Base-by-base conservation (phyloP, 1,140 invertebrate genomes). In the Drosophila saltans region DNA sequence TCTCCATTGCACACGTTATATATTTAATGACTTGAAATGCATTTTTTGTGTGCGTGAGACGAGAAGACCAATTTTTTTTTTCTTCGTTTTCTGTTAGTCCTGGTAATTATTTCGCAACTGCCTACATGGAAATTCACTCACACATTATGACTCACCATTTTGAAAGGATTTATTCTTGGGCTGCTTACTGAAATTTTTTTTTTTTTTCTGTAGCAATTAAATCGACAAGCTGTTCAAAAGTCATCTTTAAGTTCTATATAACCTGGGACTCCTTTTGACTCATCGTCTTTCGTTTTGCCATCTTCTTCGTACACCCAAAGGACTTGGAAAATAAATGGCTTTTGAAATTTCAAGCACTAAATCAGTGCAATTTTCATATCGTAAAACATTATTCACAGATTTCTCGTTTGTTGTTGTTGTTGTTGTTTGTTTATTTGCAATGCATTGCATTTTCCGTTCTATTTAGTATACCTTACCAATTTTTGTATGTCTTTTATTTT, bases 321-420 rank as follows among this genome's bases (percentile, higher is more conserved):
- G 45, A 26, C 21, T 10, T 10, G 45, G 21, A 52, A 72, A 84
- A 84, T 62, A 84, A 80, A 84, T 80, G 69, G 73, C 65, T 45
- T 62, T 67, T 65, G 67, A 78, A 81, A 85, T 85, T 75, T 66
- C 52, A 55, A 55, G 36, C 72, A 77, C 72, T 88, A 82, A 88
- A 88, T 79, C 82, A 82, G 83, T 85, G 81, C 78, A 78, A 75
- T 85, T 85, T 80, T 78, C 81, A 80, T 85, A 85, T 85, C 81
- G 72, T 56, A 74, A 72, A 70, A 78, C 81, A 85, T 85, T 85
- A 85, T 80, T 85, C 81, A 85, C 81, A 66, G 78, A 64, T 69
- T 73, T 41, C 66, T 56, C 57, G 43, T 67, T 77, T 16, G 16
- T 16, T 16, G 16, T 16, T 16, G 16, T 16, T 85, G 33, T 26